These are phyloP conservation scores for Bucco capensis DNA, from an alignment of 2,113 vertebrate genomes.

Conservation along the genomic window DNA sequence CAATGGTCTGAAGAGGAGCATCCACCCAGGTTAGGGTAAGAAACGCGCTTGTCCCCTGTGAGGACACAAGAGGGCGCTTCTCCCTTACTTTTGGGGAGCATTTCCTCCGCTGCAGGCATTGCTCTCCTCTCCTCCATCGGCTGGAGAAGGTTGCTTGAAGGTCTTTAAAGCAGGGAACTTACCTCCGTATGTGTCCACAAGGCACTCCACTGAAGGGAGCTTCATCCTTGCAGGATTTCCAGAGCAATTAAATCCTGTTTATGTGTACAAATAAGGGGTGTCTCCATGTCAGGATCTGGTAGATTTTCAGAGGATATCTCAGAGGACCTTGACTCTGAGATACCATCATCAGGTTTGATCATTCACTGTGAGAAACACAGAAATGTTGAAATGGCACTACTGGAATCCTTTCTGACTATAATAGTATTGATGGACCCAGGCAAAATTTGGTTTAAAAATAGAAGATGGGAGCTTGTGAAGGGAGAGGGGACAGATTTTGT, in stretches of 20 bases:
- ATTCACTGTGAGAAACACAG: not conserved
- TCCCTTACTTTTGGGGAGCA: not conserved
- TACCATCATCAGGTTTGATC: not conserved
- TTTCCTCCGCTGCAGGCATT: not conserved
- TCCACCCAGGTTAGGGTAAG: not conserved
- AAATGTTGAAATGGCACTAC: not conserved
- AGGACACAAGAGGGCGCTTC: conserved; percentile 56
- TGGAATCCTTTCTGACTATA: not conserved
- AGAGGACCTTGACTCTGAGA: not conserved
- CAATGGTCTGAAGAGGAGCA: not conserved
- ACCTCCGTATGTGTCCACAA: not conserved
- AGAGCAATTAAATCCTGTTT: not conserved
- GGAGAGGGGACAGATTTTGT: not conserved
- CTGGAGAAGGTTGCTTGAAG: conserved; percentile 6
- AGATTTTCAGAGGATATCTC: not conserved
- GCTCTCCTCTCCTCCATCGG: not conserved
- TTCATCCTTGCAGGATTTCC: not conserved
- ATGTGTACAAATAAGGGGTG: not conserved
- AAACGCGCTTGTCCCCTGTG: not conserved
- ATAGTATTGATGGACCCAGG: not conserved
- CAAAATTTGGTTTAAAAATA: not conserved
- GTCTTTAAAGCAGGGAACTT: not conserved
- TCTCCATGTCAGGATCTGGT: not conserved
- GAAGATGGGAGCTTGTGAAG: not conserved
- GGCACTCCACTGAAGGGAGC: not conserved